Percentiles rank a stretch among this genome's conserved stretches.
Conservation (phyloP, 2,113 vertebrate genomes). For the Numenius arquata region DNA sequence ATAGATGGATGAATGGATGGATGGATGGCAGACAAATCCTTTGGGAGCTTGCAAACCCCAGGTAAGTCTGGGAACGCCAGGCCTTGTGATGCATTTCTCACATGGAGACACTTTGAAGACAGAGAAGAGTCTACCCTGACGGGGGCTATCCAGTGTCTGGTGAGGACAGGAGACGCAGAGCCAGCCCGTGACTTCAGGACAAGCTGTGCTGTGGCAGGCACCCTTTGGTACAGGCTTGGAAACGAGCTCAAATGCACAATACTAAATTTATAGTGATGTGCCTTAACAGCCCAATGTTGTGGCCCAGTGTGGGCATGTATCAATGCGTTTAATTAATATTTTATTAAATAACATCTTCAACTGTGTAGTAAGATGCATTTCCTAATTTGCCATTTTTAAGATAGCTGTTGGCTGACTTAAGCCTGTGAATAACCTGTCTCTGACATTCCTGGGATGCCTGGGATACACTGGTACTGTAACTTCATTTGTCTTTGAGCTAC, state of each 20-base stretch:
- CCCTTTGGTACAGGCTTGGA: background rate
- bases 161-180: fast-evolving
- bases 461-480: background rate
- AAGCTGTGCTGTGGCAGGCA: background rate
- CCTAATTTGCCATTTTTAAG: background rate
- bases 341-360: background rate
- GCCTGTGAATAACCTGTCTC: background rate
- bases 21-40: background rate
- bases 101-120: background rate
- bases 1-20: background rate
- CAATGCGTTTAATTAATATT: background rate
- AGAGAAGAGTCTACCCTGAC: background rate
- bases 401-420: background rate
- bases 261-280: background rate
- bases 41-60: background rate
- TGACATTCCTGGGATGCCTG: background rate
- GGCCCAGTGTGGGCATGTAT: background rate
- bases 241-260: background rate
- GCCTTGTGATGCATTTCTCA: background rate
- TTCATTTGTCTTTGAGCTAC: background rate
- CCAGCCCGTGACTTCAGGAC: background rate
- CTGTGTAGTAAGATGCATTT: background rate
- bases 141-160: background rate
- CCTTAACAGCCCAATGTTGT: background rate
- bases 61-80: background rate